phyloP scores from a whole-genome alignment of 2,888 invertebrate genomes.

The Agrochola lychnidis region DNA sequence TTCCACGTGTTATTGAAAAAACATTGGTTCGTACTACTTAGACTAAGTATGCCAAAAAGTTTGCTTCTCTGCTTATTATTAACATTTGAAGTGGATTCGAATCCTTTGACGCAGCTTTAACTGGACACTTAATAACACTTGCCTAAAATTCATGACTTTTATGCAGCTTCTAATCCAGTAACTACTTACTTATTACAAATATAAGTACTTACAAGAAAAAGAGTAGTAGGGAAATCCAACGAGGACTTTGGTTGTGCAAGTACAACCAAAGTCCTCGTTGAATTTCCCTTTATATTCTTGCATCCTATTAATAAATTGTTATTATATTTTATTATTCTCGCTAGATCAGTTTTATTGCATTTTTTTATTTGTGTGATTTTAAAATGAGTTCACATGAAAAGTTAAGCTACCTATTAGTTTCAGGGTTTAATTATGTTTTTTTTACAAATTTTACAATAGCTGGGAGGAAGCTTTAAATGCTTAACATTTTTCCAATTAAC shows the following conservation, averaged over 20 bases:
- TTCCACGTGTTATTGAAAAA: not conserved
- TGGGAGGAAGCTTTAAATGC: not conserved
- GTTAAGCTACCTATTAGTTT: not conserved
- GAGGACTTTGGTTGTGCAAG: not conserved
- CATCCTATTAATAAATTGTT: not conserved
- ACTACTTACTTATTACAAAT: not conserved
- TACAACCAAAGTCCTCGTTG: not conserved
- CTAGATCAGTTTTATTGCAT: not conserved
- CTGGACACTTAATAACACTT: not conserved
- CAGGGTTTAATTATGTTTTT: not conserved
- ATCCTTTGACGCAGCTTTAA: not conserved
- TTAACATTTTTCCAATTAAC: not conserved
- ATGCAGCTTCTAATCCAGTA: not conserved
- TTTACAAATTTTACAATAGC: not conserved
- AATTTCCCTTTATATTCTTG: constrained; percentile 6
- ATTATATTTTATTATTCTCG: not conserved
- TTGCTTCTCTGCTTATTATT: not conserved
- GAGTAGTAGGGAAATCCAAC: not conserved
- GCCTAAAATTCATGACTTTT: not conserved
- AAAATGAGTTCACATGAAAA: not conserved
- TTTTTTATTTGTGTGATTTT: not conserved
- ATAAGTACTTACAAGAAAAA: not conserved
- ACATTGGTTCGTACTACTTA: not conserved
- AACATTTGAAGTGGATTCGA: not conserved
- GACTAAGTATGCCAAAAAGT: not conserved